Conservation (phyloP, 2,113 vertebrate species). For the Falco punctatus region DNA sequence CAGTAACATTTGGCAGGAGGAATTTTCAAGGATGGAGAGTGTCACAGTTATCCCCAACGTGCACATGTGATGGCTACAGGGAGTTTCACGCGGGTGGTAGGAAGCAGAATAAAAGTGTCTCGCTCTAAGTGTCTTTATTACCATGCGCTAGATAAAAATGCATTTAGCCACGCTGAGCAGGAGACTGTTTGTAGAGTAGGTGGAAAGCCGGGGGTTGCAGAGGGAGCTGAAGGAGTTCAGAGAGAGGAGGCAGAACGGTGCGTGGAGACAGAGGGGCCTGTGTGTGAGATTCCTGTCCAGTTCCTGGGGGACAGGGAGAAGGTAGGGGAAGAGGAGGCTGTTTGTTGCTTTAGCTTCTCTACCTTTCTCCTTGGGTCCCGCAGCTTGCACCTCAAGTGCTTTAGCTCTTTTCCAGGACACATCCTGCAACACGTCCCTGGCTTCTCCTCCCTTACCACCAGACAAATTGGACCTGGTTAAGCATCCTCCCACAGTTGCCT, state of each 20-base stretch:
- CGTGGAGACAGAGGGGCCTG: background rate
- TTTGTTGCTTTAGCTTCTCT: background rate
- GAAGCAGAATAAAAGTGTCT: background rate
- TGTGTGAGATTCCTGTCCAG: background rate
- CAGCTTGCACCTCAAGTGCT: background rate
- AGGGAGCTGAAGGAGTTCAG: background rate
- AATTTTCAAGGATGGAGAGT: background rate
- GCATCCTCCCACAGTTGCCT: slow-evolving; percentile 22
- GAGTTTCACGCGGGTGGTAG: background rate
- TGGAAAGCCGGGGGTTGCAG: background rate
- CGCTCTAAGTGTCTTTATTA: background rate
- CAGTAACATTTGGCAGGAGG: background rate
- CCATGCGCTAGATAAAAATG: fast-evolving
- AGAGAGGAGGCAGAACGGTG: background rate
- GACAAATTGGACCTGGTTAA: slow-evolving; percentile 29
- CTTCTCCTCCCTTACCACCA: slow-evolving; percentile 16
- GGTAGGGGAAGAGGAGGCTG: background rate
- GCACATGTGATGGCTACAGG: fast-evolving
- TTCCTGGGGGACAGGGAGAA: background rate
- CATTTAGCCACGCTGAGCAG: background rate
- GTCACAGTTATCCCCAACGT: fast-evolving
- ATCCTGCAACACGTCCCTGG: background rate
- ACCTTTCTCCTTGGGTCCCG: background rate
- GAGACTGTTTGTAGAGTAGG: background rate
- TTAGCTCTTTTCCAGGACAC: background rate